Evolutionary conservation across 2,888 invertebrate genomes (phyloP), one percentile per base, ranked within the genome.

Genomic region (Eristalis arbustorum): DNA sequence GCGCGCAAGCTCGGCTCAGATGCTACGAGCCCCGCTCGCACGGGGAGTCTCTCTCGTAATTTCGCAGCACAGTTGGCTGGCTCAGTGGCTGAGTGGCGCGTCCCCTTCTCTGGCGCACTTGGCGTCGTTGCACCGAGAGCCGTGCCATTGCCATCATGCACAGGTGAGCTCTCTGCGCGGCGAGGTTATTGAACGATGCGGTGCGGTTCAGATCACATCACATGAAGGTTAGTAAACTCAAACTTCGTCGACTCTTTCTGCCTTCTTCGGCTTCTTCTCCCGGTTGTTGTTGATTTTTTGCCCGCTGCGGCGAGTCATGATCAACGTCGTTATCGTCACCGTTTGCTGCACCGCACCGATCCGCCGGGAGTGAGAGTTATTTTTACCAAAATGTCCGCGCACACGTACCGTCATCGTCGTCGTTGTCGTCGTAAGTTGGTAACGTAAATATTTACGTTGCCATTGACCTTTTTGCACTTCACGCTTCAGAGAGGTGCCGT

Each of bases 191-290:
- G 85, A 82, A 87, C 85, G 81, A 82, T 87, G 85, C 71, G 77
- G 85, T 82, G 82, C 74, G 57, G 82, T 72, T 87, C 85, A 87
- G 82, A 82, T 87, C 77, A 78, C 71, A 74, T 87, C 82, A 87
- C 85, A 74, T 87, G 82, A 78, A 87, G 85, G 85, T 87, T 82
- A 87, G 78, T 82, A 82, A 87, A 87, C 85, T 87, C 79, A 22
- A 62, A 11, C 49, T 49, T 49, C 18, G 18, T 49, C 49, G 13
- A 14, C 14, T 14, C 4, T 14, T n/a, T 42, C 42, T 42, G 14
- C 5, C n/a, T n/a, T n/a, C n/a, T n/a, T 42, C 4, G 5, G 3
- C 42, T 42, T 5, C 6, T 42, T 42, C 42, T n/a, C n/a, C n/a
- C 6, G 3, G n/a, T 6, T 18, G 14, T 18, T 8, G 5, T n/a